Conservation (phyloP, 1,140 invertebrate genomes). For the Chlorops oryzae region DNA sequence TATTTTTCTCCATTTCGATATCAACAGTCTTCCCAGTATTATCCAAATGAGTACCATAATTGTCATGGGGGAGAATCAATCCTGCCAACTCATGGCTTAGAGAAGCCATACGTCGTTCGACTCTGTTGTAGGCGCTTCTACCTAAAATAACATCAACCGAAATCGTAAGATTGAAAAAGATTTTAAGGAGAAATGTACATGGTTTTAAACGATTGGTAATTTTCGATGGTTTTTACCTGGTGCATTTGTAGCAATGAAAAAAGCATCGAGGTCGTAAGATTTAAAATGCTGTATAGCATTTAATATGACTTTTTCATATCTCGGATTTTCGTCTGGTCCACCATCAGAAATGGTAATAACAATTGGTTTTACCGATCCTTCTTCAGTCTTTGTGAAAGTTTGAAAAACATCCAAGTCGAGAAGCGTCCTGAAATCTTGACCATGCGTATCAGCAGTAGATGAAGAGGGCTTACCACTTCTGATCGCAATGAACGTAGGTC, state of each 20-base stretch:
- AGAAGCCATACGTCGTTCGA: conserved; percentile 33
- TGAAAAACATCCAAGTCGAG: background rate
- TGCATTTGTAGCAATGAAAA: too few species aligned
- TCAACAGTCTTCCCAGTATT: conserved; percentile 35
- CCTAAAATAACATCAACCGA: too few species aligned
- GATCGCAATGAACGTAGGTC: background rate
- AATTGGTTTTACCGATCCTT: background rate
- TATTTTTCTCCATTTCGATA: conserved; percentile 36
- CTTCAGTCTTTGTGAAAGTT: background rate
- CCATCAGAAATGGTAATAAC: too few species aligned
- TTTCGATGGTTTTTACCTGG: too few species aligned
- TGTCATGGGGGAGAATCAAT: conserved; percentile 29
- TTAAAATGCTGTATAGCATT: too few species aligned
- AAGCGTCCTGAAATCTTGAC: background rate
- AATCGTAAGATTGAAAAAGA: too few species aligned
- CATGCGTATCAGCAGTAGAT: background rate
- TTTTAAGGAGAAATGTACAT: too few species aligned
- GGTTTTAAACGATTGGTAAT: too few species aligned
- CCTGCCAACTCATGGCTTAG: conserved; percentile 30
- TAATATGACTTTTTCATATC: too few species aligned
- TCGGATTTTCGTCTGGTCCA: too few species aligned
- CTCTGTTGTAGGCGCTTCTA: conserved; percentile 27
- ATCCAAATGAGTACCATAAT: conserved; percentile 37
- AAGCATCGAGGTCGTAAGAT: conserved; percentile 47
- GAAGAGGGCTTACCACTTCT: background rate